Conservation (phyloP, 2,888 invertebrate genomes). For the Lampropteryx suffumata region DNA sequence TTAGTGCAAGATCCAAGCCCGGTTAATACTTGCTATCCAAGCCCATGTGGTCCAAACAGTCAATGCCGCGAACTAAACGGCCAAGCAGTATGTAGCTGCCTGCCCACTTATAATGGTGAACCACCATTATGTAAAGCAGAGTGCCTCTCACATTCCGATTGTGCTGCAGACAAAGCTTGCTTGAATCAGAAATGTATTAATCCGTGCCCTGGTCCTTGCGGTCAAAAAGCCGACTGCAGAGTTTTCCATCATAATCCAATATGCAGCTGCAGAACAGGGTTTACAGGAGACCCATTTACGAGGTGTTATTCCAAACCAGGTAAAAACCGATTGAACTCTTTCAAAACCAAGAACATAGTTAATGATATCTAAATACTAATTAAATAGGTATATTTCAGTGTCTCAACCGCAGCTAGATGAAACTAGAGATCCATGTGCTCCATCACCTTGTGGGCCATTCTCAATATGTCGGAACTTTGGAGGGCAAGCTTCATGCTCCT, state of each 20-base stretch:
- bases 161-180: slow-evolving; percentile 84
- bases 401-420: slow-evolving; percentile 64
- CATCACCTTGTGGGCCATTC: slow-evolving; percentile 86
- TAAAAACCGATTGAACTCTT: slow-evolving; percentile 36
- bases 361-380: neutral
- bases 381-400: slow-evolving; percentile 43
- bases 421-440: slow-evolving; percentile 83
- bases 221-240: slow-evolving; percentile 86
- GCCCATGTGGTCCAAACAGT: slow-evolving; percentile 85
- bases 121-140: slow-evolving; percentile 87
- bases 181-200: slow-evolving; percentile 87
- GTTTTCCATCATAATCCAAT: slow-evolving; percentile 88
- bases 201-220: slow-evolving; percentile 88
- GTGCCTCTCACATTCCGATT: slow-evolving; percentile 86
- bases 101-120: slow-evolving; percentile 85
- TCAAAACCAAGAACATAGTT: no score
- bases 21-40: slow-evolving; percentile 79
- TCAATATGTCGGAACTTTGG: slow-evolving; percentile 82
- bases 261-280: slow-evolving; percentile 85
- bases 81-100: slow-evolving; percentile 87
- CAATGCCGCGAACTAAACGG: slow-evolving; percentile 82
- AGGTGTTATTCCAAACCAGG: slow-evolving; percentile 84
- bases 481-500: slow-evolving; percentile 84
- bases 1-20: slow-evolving; percentile 69
- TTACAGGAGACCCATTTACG: slow-evolving; percentile 85